These are phyloP conservation scores for Solenopsis fugax DNA, from an alignment of 1,140 invertebrate genomes.

Conservation along the genomic window DNA sequence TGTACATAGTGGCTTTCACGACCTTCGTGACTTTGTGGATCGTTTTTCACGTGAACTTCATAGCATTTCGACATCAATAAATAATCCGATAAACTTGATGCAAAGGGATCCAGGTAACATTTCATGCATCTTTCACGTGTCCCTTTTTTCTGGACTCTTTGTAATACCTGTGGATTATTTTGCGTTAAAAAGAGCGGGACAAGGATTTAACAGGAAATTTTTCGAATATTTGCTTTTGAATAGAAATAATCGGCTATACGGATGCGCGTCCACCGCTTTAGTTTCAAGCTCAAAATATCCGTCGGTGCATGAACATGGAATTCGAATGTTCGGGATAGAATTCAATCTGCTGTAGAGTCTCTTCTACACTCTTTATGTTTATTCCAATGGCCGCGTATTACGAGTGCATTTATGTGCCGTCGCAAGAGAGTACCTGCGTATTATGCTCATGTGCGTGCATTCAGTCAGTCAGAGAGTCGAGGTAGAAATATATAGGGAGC, in stretches of 20 bases:
- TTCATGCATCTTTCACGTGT: background rate
- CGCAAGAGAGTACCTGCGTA: background rate
- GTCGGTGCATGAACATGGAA: constrained; percentile 25
- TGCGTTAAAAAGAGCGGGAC: background rate
- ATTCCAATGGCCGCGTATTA: constrained; percentile 6
- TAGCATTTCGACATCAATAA: background rate
- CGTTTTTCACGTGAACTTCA: background rate
- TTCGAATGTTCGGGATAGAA: constrained; percentile 33
- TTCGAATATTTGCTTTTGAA: background rate
- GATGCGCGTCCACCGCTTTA: background rate
- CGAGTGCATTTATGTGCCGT: constrained; percentile 17
- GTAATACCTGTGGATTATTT: background rate
- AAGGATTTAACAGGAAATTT: background rate
- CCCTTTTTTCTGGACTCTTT: background rate
- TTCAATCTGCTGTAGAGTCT: constrained; percentile 61
- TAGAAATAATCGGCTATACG: background rate
- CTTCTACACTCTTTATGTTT: constrained; percentile 48
- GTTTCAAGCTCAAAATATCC: constrained; percentile 40
- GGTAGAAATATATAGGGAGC: constrained; percentile 7
- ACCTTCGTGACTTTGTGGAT: background rate
- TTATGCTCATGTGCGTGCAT: background rate
- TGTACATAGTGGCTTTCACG: too few relatives aligned
- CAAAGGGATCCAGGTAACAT: background rate
- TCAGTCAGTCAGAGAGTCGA: constrained; percentile 6
- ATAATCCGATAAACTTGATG: background rate